Percentiles rank a stretch among this genome's conserved stretches.
phyloP scores from a whole-genome alignment of 1,140 invertebrate species.

The Calephelis virginiensis region DNA sequence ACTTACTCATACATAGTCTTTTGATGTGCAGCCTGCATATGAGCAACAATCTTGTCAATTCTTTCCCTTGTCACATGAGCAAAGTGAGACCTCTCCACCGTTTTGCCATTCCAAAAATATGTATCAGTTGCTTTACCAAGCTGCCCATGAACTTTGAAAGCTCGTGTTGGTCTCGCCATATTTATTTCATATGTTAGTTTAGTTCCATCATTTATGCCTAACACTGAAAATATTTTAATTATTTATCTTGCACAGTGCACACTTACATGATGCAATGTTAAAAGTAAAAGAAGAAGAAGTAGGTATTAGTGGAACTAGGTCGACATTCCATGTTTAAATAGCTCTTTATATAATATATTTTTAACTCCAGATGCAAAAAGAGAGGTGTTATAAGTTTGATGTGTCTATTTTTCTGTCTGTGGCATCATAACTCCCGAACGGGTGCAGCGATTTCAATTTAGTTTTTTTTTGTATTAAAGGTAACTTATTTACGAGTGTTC shows the following conservation, averaged over 20 bases:
- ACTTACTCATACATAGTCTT: constrained; percentile 90
- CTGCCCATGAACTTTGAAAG: constrained; percentile 87
- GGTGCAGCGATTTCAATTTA: no score
- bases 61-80: constrained; percentile 82
- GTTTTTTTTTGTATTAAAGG: no score
- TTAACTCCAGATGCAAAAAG: no score
- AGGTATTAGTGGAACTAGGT: no score
- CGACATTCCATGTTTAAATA: no score
- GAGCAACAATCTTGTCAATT: constrained; percentile 85
- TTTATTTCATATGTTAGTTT: constrained; percentile 78
- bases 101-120: constrained; percentile 85
- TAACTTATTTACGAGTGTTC: no score
- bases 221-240: constrained; percentile 70
- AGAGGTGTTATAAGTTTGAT: no score
- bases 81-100: constrained; percentile 86
- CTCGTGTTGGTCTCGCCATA: constrained; percentile 79
- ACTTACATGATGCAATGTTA: not conserved
- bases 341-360: no score
- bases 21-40: constrained; percentile 90
- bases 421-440: no score
- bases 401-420: no score
- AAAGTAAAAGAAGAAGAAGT: no score
- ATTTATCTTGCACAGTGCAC: not conserved
- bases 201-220: constrained; percentile 85
- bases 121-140: constrained; percentile 89